Conservation (phyloP, 2,797 vertebrate species). For the Poeciliopsis turneri region DNA sequence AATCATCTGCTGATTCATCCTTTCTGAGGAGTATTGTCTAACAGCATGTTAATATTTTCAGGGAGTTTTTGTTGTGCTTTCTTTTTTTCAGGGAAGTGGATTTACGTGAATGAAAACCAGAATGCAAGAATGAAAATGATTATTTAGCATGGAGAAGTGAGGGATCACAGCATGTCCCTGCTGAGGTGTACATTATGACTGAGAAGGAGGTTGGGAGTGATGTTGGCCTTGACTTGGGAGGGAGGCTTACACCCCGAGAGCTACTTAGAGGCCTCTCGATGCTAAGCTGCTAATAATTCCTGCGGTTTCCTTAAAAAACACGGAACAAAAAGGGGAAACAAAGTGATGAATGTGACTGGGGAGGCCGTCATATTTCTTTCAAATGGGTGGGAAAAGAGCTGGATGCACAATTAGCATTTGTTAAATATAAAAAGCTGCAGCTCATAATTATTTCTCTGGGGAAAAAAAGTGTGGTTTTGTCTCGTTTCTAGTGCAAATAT, state of each 20-base stretch:
- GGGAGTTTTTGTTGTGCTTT: conserved; percentile 59
- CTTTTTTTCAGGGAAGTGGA: conserved; percentile 57
- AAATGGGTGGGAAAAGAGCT: not conserved
- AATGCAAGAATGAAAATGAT: conserved; percentile 67
- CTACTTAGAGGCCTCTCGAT: conserved; percentile 73
- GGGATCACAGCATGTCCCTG: conserved; percentile 70
- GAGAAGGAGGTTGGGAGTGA: conserved; percentile 62
- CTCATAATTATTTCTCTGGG: not conserved
- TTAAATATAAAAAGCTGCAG: not conserved
- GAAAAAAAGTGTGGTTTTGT: no score
- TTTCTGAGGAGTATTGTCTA: conserved; percentile 70
- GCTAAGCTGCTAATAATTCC: conserved; percentile 83
- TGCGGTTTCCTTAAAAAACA: conserved; percentile 61
- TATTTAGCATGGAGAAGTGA: conserved; percentile 69
- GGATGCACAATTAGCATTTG: not conserved
- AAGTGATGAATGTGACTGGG: conserved; percentile 72
- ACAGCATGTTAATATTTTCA: conserved; percentile 69
- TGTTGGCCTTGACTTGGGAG: conserved; percentile 72
- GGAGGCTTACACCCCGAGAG: conserved; percentile 78
- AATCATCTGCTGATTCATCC: conserved; percentile 79
- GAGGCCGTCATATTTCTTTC: conserved; percentile 33
- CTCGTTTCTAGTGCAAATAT: no score
- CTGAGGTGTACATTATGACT: conserved; percentile 70
- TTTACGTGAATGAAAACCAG: conserved; percentile 69
- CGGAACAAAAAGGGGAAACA: conserved; percentile 70